A percentile compares a stretch with the other conserved stretches of the same genome.
Conservation (phyloP, 2,113 vertebrate species). For the Sakesphorus luctuosus region DNA sequence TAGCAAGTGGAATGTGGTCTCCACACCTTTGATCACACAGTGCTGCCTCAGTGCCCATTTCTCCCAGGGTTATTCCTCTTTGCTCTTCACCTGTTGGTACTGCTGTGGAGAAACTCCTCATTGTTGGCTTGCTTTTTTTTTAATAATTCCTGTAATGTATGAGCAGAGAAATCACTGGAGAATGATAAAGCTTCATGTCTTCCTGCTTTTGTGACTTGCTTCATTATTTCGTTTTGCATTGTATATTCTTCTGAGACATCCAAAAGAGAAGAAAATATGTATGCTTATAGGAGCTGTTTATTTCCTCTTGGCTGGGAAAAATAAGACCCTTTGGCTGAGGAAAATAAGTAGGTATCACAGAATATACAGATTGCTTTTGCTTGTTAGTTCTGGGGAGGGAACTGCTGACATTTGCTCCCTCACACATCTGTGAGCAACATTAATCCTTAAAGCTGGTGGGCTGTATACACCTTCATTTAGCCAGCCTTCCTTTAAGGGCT, state of each 20-base stretch:
- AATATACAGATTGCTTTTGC: neutral
- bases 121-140: neutral
- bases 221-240: conserved; percentile 51
- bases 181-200: conserved; percentile 65
- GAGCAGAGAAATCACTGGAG: conserved; percentile 40
- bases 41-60: rapidly evolving
- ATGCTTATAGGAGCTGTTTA: neutral
- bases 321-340: neutral
- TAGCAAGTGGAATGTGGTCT: rapidly evolving
- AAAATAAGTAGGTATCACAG: neutral
- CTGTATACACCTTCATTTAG: neutral
- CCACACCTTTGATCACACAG: rapidly evolving
- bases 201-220: conserved; percentile 53
- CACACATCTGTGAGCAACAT: rapidly evolving
- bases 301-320: conserved; percentile 16
- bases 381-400: neutral
- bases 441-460: neutral
- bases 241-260: conserved; percentile 42
- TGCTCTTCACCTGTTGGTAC: neutral
- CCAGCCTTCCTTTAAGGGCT: neutral
- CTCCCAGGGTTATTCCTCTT: neutral
- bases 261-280: conserved; percentile 26
- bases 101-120: neutral
- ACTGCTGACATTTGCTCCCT: neutral
- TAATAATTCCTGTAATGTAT: conserved; percentile 12